Base-by-base conservation (phyloP, 2,888 invertebrate genomes). In the Asteroscopus sphinx region DNA sequence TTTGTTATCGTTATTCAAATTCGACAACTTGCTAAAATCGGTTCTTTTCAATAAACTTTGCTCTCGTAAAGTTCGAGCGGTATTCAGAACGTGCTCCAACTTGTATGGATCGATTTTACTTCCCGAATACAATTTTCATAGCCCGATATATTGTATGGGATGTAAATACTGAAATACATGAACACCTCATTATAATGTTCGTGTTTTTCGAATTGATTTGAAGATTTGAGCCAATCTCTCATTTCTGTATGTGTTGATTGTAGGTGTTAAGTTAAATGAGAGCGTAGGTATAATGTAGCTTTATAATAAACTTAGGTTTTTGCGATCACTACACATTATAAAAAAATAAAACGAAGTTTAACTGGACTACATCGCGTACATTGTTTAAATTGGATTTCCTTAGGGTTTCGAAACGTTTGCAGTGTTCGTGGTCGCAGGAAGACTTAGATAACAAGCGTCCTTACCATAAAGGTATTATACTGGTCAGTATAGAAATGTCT, bases 11-110 rank as follows among this genome's bases (percentile, higher is more conserved):
- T 48, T 59, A 46, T 55, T 66, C 45, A 47, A 72, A 63, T 66
- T 51, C 37, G 37, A 28, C 13, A 64, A 73, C 57, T 64, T 37
- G 25, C 59, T 41, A 46, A 56, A 60, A 69, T 73, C 77, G 30
- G 47, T 55, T 73, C 70, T 73, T 76, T 76, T 56, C 77, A 73
- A 68, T 73, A 73, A 76, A 76, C 55, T 76, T 73, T 73, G 41
- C 25, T 47, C 39, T 49, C 35, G n/a, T 7, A 21, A 45, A 64
- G 74, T 57, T 56, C 25, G 44, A 76, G 60, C 58, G 70, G 53
- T 33, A 63, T 58, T 68, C 53, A 49, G 44, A 73, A 73, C 60
- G 65, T 73, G 65, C 49, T 44, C 28, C 25, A 58, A 69, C 58
- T 74, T 77, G 13, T 54, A 35, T 15, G 51, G 35, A 71, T 73